These are phyloP conservation scores for Pteria penguin DNA, from an alignment of 2,888 invertebrate species.

Conservation along the genomic window DNA sequence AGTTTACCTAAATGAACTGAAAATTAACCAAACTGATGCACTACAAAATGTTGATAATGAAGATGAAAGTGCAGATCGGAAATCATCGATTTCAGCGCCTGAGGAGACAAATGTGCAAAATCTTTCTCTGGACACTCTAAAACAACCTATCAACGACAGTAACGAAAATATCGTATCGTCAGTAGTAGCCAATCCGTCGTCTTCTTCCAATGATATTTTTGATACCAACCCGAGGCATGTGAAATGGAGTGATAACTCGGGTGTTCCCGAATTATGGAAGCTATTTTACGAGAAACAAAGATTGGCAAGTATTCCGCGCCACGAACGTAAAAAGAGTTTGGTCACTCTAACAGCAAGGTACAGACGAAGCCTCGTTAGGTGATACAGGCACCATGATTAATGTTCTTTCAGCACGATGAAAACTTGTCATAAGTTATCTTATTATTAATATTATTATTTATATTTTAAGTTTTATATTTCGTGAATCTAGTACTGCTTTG, in stretches of 20 bases:
- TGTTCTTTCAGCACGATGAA: no score
- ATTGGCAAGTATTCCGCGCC: constrained; percentile 1
- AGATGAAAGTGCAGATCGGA: neutral
- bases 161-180: constrained; percentile 37
- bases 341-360: constrained; percentile 31
- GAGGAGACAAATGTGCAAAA: neutral
- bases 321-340: neutral
- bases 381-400: neutral
- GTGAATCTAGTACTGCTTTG: no score
- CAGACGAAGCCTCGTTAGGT: constrained; percentile 21
- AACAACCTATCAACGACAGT: neutral
- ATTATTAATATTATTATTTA: no score
- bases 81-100: neutral
- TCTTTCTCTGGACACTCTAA: neutral
- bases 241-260: constrained; percentile 56
- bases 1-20: neutral
- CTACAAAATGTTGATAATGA: neutral
- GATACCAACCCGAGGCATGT: neutral
- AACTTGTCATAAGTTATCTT: no score
- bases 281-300: constrained; percentile 20
- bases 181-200: constrained; percentile 49
- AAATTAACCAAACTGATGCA: neutral
- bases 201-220: constrained; percentile 13
- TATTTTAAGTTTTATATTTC: no score
- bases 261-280: constrained; percentile 59